Evolutionary conservation across 2,888 invertebrate genomes (phyloP).

Genomic region (Drosophila trichaetosa): DNA sequence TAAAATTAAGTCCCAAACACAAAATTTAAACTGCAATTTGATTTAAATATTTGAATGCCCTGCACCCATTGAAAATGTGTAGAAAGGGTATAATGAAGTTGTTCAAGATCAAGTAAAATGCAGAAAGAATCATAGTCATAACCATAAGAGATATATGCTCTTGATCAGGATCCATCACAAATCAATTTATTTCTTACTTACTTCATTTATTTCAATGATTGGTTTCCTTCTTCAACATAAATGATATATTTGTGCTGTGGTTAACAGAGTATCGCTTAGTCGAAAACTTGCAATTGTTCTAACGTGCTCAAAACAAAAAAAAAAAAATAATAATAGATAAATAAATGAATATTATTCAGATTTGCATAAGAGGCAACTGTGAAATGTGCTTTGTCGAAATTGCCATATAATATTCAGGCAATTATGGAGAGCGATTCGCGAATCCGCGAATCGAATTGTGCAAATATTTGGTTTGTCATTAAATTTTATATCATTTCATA

Average conservation of each 20-base stretch:
- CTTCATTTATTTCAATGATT: neutral
- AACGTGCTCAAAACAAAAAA: neutral
- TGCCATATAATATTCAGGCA: neutral
- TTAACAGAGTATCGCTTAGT: neutral
- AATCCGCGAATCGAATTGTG: conserved; percentile 17
- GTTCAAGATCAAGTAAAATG: neutral
- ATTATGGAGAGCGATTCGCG: conserved; percentile 2
- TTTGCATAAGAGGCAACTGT: neutral
- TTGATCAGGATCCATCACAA: neutral
- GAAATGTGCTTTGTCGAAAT: neutral
- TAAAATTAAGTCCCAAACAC: neutral
- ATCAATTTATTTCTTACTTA: neutral
- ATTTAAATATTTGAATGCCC: neutral
- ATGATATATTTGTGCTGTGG: neutral
- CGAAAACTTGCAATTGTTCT: neutral
- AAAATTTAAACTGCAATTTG: neutral
- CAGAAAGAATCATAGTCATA: neutral
- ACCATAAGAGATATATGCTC: neutral
- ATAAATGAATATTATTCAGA: neutral
- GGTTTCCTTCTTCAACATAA: neutral
- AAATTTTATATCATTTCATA: conserved; percentile 50
- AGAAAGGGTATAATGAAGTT: neutral
- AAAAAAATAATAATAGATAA: neutral
- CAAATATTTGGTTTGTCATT: conserved; percentile 33
- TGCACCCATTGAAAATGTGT: neutral